Conservation (phyloP, 2,888 invertebrate species). For the Tuta absoluta region DNA sequence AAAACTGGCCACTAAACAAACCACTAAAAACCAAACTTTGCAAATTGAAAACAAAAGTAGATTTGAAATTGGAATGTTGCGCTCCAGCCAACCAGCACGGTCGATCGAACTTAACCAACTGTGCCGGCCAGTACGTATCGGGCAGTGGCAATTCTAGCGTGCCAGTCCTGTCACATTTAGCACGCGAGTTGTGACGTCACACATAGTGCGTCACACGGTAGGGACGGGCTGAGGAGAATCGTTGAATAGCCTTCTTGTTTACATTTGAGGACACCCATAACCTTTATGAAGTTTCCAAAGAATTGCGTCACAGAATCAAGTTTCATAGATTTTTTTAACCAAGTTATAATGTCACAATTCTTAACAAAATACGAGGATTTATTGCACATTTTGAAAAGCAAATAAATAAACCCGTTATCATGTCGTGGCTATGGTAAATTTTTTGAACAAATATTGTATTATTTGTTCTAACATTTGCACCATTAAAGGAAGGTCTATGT, state of each 20-base stretch:
- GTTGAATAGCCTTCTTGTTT: not conserved
- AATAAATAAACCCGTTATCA: too few relatives aligned
- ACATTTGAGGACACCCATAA: slow-evolving; percentile 5
- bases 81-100: slow-evolving; percentile 25
- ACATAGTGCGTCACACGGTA: slow-evolving; percentile 39
- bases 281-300: not conserved
- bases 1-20: slow-evolving; percentile 1
- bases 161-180: slow-evolving; percentile 35
- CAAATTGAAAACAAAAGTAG: not conserved
- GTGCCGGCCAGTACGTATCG: slow-evolving; percentile 24
- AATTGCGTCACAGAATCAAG: not conserved
- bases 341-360: too few relatives aligned
- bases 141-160: not conserved
- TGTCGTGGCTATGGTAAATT: not conserved
- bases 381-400: too few relatives aligned
- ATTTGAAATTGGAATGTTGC: slow-evolving; percentile 8
- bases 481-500: too few relatives aligned
- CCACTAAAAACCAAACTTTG: slow-evolving; percentile 12
- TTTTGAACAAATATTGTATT: not conserved
- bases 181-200: slow-evolving; percentile 55
- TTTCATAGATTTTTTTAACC: too few relatives aligned
- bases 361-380: too few relatives aligned
- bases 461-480: too few relatives aligned
- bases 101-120: slow-evolving; percentile 34
- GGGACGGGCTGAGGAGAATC: slow-evolving; percentile 2